Conservation (phyloP, 2,113 vertebrate genomes). For the Carassius auratus region DNA sequence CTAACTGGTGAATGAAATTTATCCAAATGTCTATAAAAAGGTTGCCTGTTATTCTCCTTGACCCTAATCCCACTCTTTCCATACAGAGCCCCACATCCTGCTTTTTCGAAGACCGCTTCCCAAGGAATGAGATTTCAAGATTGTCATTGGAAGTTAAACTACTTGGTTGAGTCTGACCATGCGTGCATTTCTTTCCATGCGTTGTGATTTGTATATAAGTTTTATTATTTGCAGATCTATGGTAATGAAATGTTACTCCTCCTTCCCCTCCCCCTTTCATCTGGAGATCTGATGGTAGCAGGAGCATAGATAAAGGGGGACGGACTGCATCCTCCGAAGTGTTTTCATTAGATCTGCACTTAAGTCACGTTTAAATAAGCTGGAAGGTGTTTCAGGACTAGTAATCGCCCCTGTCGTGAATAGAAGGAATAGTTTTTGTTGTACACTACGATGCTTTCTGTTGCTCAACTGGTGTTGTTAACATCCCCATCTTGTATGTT, state of each 20-base stretch:
- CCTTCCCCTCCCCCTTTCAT: slow-evolving; percentile 56
- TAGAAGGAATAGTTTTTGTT: slow-evolving; percentile 17
- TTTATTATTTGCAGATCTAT: slow-evolving; percentile 55
- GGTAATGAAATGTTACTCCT: slow-evolving; percentile 46
- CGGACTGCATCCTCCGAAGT: too few relatives aligned
- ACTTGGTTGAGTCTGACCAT: slow-evolving; percentile 48
- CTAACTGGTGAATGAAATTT: too few relatives aligned
- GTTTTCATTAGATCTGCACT: slow-evolving; percentile 26
- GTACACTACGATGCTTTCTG: slow-evolving; percentile 8
- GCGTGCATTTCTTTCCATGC: slow-evolving; percentile 59
- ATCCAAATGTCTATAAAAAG: too few relatives aligned
- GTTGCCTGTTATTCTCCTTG: slow-evolving; percentile 12
- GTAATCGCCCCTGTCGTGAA: slow-evolving; percentile 19
- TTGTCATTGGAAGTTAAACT: slow-evolving; percentile 47
- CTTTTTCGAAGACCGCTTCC: slow-evolving; percentile 89
- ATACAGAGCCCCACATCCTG: slow-evolving; percentile 91
- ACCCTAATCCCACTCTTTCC: slow-evolving; percentile 30
- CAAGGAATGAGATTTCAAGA: slow-evolving; percentile 71
- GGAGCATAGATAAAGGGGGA: background rate
- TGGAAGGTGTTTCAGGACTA: slow-evolving; percentile 21
- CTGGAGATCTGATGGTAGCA: slow-evolving; percentile 59
- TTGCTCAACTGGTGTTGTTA: slow-evolving; percentile 17
- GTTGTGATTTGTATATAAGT: slow-evolving; percentile 64
- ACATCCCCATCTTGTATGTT: slow-evolving; percentile 38
- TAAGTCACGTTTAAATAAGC: slow-evolving; percentile 13